These are phyloP conservation scores for Scolopax bukidnonensis DNA, from an alignment of 2,797 vertebrate genomes.

Conservation along the genomic window DNA sequence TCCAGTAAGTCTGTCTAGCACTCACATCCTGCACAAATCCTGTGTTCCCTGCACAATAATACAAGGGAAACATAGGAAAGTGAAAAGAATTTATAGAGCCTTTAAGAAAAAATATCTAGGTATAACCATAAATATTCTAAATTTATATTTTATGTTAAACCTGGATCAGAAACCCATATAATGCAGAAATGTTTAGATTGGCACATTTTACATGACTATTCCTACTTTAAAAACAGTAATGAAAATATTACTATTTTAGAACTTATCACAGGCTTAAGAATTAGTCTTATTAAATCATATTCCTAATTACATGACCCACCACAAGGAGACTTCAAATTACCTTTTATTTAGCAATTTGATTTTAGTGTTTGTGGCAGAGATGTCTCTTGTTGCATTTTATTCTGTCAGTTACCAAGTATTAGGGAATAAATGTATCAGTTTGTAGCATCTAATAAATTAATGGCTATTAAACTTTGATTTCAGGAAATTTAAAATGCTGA, in stretches of 20 bases:
- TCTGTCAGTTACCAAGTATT: slow-evolving; percentile 22
- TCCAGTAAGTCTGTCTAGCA: neutral
- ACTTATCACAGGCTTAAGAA: slow-evolving; percentile 48
- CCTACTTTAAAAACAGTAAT: neutral
- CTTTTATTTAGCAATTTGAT: slow-evolving; percentile 67
- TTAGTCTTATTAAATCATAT: slow-evolving; percentile 67
- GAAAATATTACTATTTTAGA: slow-evolving; percentile 33
- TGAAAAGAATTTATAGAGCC: neutral
- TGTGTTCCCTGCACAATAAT: neutral
- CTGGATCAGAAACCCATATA: neutral
- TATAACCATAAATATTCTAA: neutral
- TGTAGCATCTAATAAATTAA: slow-evolving; percentile 68
- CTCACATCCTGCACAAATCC: neutral
- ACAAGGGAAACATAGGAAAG: neutral
- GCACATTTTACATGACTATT: slow-evolving; percentile 4
- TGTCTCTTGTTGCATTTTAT: slow-evolving; percentile 60
- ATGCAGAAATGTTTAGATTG: neutral
- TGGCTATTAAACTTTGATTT: slow-evolving; percentile 58
- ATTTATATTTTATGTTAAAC: neutral
- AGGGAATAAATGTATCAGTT: slow-evolving; percentile 69
- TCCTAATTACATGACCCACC: slow-evolving; percentile 63
- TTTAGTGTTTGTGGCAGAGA: slow-evolving; percentile 39
- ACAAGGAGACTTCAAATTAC: slow-evolving; percentile 57
- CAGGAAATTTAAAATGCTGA: neutral
- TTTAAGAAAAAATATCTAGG: neutral